Conservation (phyloP, 2,113 vertebrate species). For the Toxostoma redivivum region DNA sequence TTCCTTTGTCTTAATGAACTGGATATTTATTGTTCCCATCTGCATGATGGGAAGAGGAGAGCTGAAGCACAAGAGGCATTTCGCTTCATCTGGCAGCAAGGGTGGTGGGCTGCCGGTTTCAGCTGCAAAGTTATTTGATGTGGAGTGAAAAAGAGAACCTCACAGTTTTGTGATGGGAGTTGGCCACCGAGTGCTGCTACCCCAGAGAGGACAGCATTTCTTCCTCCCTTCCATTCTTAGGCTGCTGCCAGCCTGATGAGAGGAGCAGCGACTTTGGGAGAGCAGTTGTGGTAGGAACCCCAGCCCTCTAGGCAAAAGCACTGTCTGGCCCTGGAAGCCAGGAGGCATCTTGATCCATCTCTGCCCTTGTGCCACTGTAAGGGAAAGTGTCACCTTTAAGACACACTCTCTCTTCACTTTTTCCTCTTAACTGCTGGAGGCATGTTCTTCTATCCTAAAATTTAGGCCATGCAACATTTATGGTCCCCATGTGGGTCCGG, state of each 20-base stretch:
- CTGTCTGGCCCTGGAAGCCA: fast-evolving
- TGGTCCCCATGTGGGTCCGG: background rate
- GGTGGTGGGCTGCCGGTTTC: fast-evolving
- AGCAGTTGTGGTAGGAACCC: background rate
- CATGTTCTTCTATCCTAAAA: background rate
- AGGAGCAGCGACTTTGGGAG: background rate
- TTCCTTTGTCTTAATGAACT: background rate
- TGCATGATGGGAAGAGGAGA: background rate
- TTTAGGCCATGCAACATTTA: background rate
- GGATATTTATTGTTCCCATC: background rate
- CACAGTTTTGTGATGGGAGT: background rate
- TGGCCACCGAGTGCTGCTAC: fast-evolving
- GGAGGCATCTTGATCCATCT: fast-evolving
- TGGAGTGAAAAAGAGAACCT: background rate
- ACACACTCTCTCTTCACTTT: background rate
- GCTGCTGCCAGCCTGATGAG: fast-evolving
- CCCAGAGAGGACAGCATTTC: background rate
- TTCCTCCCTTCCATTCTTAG: background rate
- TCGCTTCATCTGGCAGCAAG: background rate
- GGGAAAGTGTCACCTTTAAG: background rate
- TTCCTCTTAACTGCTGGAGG: background rate
- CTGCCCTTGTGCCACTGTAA: background rate
- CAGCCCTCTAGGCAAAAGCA: background rate
- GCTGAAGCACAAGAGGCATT: fast-evolving
- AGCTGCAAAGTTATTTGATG: background rate